A percentile compares a stretch with the other conserved stretches of the same genome.
These are phyloP conservation scores for Limnephilus rhombicus DNA, from an alignment of 2,888 invertebrate genomes.

Conservation along the genomic window DNA sequence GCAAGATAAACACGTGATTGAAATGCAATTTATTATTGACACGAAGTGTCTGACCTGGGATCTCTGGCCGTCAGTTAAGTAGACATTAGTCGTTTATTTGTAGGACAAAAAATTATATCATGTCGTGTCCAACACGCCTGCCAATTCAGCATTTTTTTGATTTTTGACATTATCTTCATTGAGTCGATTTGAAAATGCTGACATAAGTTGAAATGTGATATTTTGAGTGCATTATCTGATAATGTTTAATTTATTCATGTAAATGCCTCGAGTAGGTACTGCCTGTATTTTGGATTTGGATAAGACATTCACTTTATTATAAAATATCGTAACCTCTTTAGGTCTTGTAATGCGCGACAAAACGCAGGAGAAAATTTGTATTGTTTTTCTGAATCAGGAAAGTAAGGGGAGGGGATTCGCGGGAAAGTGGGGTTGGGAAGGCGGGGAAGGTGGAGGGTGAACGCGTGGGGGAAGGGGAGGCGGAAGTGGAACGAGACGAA, in stretches of 20 bases:
- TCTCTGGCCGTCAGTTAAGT: constrained; percentile 16
- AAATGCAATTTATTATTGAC: constrained; percentile 6
- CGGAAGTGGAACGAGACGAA: too few species aligned
- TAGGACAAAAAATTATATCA: neutral
- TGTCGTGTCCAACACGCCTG: neutral
- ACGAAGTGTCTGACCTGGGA: constrained; percentile 14
- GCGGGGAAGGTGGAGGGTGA: too few species aligned
- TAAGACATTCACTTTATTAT: too few species aligned
- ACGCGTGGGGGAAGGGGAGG: too few species aligned
- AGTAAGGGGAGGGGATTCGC: too few species aligned
- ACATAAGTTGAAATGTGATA: neutral
- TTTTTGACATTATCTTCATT: neutral
- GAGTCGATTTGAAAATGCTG: neutral
- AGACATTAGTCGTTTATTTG: neutral
- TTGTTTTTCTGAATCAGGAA: neutral
- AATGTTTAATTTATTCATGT: neutral
- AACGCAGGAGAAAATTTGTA: too few species aligned
- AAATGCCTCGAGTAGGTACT: neutral
- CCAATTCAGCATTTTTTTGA: neutral
- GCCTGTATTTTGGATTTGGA: neutral
- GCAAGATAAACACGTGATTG: neutral
- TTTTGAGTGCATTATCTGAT: neutral
- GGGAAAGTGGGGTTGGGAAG: too few species aligned
- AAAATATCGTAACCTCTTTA: neutral
- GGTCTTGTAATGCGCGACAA: too few species aligned